phyloP scores from a whole-genome alignment of 2,113 vertebrate genomes.

The Zosterops hypoxanthus region DNA sequence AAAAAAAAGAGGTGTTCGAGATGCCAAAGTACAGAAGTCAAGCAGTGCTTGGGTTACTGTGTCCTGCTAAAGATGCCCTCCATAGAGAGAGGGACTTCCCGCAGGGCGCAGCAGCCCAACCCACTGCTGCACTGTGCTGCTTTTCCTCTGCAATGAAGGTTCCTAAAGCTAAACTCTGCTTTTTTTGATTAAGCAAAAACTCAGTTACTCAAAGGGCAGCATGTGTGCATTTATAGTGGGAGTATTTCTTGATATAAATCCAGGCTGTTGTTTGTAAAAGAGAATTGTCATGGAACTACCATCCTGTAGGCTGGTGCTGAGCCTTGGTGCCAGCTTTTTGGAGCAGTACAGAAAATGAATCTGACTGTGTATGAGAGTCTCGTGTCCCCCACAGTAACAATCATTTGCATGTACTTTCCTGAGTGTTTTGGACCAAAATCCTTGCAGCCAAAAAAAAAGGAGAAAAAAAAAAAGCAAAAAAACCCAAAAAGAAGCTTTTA shows the following conservation, averaged over 20 bases:
- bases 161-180: background rate
- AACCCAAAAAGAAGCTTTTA: background rate
- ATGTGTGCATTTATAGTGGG: background rate
- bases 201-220: background rate
- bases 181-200: background rate
- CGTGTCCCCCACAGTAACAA: fast-evolving
- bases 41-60: background rate
- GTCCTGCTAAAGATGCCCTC: background rate
- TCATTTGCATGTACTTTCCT: background rate
- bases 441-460: background rate
- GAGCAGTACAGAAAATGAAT: background rate
- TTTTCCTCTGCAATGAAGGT: background rate
- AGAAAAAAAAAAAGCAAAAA: background rate
- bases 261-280: background rate
- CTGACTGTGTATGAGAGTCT: background rate
- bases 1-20: background rate
- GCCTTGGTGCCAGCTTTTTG: background rate
- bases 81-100: background rate
- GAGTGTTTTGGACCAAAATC: background rate
- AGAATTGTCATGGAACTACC: background rate
- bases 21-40: background rate
- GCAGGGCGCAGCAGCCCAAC: background rate
- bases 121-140: background rate
- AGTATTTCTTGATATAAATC: background rate
- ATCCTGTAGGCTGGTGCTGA: background rate